Evolutionary conservation across 2,113 vertebrate species (phyloP), one percentile per base, ranked within the genome.

Genomic region (Mastomys coucha): DNA sequence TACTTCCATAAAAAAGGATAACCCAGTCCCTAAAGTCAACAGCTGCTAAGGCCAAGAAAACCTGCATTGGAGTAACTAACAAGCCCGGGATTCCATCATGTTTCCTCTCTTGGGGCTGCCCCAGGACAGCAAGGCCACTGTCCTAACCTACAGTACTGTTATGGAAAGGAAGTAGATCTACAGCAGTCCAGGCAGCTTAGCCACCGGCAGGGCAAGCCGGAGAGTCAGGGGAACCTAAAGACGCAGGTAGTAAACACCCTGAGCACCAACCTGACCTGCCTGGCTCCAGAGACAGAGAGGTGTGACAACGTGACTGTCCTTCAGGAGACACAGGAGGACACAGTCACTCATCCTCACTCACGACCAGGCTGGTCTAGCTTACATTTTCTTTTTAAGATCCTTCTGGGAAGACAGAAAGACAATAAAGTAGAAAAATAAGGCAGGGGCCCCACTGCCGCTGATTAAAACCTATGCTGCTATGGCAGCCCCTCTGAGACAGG

Each of bases 401-500:
- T 97, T 92, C 53, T 63, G 95, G 90, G 81, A 95, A 97, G 93
- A 22, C 75, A 95, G 89, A 96, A 94, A 36, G 85, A 96, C 91
- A 97, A 97, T 97, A 91, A 98, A 98, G 96, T 39, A 81, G 95
- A 96, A 97, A 56, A 97, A 97, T 75, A 93, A 98, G 96, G 89
- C 96, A 82, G 56, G 85, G 76, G 89, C 94, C 63, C 8, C 3
- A 14, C 56, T 45, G 85, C 39, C 39, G 49, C 88, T 98, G 98
- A 98, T 96, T 92, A 92, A 95, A 98, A 98, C 97, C 98, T 97
- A 17, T 96, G 87, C 97, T 98, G 98, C 97, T 91, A 58, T 88
- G 94, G 97, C 95, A 97, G 96, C 85, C 97, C 98, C 98, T 98
- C 88, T 36, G 97, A 98, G 98, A 97, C 33, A 28, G 72, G 93